A percentile compares a stretch with the other conserved stretches of the same genome.
These are phyloP conservation scores for Periphyllus acericola DNA, from an alignment of 2,888 invertebrate genomes.

Conservation along the genomic window DNA sequence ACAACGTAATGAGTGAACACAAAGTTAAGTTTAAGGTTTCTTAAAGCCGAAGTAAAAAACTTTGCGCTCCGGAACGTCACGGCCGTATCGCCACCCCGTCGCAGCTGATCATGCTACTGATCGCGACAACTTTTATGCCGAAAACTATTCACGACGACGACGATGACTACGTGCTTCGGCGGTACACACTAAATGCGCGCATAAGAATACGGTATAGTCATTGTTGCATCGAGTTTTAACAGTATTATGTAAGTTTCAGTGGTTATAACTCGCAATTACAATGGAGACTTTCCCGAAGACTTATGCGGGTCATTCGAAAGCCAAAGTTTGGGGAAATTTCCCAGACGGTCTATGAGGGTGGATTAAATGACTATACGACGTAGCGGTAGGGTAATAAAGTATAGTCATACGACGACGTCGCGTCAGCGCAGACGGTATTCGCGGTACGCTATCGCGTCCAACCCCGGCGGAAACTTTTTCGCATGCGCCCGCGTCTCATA, in stretches of 20 bases:
- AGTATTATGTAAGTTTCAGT: background rate
- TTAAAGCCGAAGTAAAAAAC: too few species aligned
- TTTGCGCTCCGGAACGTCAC: too few species aligned
- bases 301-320: conserved; percentile 9
- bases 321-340: conserved; percentile 7
- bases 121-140: too few species aligned
- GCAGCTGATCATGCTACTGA: too few species aligned
- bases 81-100: too few species aligned
- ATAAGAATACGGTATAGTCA: background rate
- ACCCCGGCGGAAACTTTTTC: background rate
- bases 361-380: conserved; percentile 13
- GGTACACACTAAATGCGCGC: too few species aligned
- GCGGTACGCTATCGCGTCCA: background rate
- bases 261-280: background rate
- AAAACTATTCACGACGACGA: too few species aligned
- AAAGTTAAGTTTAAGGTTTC: too few species aligned
- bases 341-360: background rate
- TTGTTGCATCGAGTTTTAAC: background rate
- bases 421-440: background rate
- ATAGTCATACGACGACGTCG: background rate
- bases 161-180: background rate
- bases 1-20: too few species aligned
- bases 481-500: background rate
- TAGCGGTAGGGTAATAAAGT: too few species aligned
- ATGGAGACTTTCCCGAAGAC: conserved; percentile 3